Conservation (phyloP, 2,888 invertebrate genomes). For the Germaria angustata region DNA sequence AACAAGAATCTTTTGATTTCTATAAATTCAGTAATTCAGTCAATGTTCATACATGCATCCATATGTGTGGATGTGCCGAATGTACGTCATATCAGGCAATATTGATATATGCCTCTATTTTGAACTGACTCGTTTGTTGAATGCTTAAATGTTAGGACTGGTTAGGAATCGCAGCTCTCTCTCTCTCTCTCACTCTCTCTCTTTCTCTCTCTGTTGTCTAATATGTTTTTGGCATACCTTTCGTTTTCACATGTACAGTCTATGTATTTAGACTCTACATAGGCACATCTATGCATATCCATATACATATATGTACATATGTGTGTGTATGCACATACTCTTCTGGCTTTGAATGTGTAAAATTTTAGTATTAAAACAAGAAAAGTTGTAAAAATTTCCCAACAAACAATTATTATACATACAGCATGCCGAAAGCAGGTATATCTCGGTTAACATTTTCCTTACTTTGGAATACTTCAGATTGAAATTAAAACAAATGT, state of each 20-base stretch:
- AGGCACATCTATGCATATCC: no score
- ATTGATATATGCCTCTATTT: slow-evolving; percentile 31
- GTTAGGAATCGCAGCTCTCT: slow-evolving; percentile 65
- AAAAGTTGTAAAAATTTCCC: slow-evolving; percentile 26
- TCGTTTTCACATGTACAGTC: slow-evolving; percentile 28
- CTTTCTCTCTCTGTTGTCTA: no score
- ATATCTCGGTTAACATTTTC: no score
- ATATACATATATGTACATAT: not conserved
- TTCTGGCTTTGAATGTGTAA: not conserved
- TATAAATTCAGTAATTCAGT: not conserved
- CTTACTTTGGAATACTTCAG: no score
- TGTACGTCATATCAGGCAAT: slow-evolving; percentile 19
- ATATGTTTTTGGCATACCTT: slow-evolving; percentile 53
- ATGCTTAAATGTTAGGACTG: slow-evolving; percentile 62
- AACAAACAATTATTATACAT: slow-evolving; percentile 13
- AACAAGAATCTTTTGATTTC: not conserved
- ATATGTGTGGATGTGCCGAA: slow-evolving; percentile 9
- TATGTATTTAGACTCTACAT: no score
- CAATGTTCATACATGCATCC: no score
- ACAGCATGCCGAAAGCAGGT: not conserved
- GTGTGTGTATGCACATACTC: not conserved
- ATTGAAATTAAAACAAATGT: no score
- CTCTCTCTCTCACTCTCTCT: no score
- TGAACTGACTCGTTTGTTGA: slow-evolving; percentile 18
- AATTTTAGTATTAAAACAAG: slow-evolving; percentile 5